A percentile compares a stretch with the other conserved stretches of the same genome.
Evolutionary conservation across 2,113 vertebrate genomes (phyloP).

Genomic region (Macheiramphus alcinus): DNA sequence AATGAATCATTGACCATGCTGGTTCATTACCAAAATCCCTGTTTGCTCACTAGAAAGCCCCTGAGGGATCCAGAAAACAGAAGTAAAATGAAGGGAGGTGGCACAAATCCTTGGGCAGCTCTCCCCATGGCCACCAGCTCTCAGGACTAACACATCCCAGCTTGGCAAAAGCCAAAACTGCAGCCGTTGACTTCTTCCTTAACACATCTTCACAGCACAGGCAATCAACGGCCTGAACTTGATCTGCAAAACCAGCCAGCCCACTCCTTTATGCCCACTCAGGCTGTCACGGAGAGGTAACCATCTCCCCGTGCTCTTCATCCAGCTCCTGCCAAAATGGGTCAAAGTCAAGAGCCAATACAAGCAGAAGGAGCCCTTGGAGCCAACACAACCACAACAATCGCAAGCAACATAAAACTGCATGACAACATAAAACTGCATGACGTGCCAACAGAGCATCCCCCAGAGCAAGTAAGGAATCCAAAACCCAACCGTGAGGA

Average conservation of each 20-base stretch:
- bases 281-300: not conserved
- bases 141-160: not conserved
- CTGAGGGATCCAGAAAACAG: not conserved
- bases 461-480: not conserved
- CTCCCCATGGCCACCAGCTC: not conserved
- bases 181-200: not conserved
- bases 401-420: not conserved
- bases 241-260: not conserved
- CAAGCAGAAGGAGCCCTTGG: not conserved
- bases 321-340: not conserved
- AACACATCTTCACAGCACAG: not conserved
- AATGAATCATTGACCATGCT: not conserved
- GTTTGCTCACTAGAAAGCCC: not conserved
- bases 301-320: not conserved
- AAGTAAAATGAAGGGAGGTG: not conserved
- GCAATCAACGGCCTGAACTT: not conserved
- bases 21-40: not conserved
- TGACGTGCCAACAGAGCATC: not conserved
- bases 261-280: not conserved
- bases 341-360: not conserved
- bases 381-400: not conserved
- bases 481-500: not conserved
- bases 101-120: not conserved
- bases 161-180: not conserved
- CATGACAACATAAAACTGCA: not conserved